Evolutionary conservation across 2,888 invertebrate genomes (phyloP), one percentile per base, ranked within the genome.

Genomic region (Caenorhabditis virilis): DNA sequence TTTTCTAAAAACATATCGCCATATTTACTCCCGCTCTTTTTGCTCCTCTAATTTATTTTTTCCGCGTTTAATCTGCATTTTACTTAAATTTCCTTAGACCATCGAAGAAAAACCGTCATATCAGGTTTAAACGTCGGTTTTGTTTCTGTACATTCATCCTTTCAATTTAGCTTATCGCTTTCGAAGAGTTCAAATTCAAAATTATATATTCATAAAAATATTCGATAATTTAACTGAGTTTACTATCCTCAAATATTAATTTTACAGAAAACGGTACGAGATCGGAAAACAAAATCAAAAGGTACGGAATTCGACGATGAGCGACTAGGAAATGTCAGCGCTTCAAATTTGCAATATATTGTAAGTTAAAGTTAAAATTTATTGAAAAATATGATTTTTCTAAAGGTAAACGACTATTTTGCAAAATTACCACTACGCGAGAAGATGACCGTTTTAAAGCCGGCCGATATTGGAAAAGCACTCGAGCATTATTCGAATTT

Each of bases 401-500:
- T 52, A 45, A 47, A 77, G 77, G 70, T 78, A 20, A 57, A 58
- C 39, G 72, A 72, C 18, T 66, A 74, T 47, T 78, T 74, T 51
- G 47, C 51, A 23, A 49, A 57, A 4, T 54, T 68, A 18, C 63
- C 67, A 3, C 42, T 68, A 4, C 30, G 52, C 3, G 56, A 72
- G 3, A 55, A 56, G 22, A 57, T 77, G 58, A 69, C 62, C 1
- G 68, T 77, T 36, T 45, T 77, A 13, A 69, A 69, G 38, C 68
- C 73, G n/a, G 42, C 25, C 1, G 63, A 63, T 13, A 67, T 77
- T 41, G 63, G 66, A 38, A 58, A 53, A 50, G 72, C 72, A 6
- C 41, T 72, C 2, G 64, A 69, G 23, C 53, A 60, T n/a, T 71
- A 65, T 39, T 63, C 65, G 0, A 65, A 68, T n/a, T 54, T 64